Base-by-base conservation (phyloP, 2,888 invertebrate species). In the Epirrita christyi region DNA sequence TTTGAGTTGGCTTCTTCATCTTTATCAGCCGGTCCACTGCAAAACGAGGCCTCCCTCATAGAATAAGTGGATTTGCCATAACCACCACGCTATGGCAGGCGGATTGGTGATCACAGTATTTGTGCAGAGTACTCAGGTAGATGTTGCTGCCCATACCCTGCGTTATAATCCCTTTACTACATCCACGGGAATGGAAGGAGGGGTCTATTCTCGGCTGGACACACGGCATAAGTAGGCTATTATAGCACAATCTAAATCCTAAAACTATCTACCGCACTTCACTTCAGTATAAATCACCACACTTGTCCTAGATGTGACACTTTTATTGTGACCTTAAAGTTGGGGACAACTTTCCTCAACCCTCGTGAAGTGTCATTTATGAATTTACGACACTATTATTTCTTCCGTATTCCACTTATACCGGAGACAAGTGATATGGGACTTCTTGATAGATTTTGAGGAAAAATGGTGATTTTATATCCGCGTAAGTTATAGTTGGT, bases 321-420 rank as follows among this genome's bases (percentile, higher is more conserved):
- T 84, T 85, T 84, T 82, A 85, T 81, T 80, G 81, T 80, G 72
- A 81, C 83, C 84, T 83, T 81, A 77, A 79, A 82, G 83, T 78
- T 85, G 71, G 68, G 70, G 63, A 71, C 79, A 81, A 71, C 80
- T 83, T 67, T 68, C 67, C 71, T 74, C 72, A 60, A 67, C 71
- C 72, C 75, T 75, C 71, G 68, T 68, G 72, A 81, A 80, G 73
- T 82, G 85, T 80, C 80, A 80, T 81, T 80, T 81, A 80, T 76
- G 72, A 85, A 84, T 86, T 85, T 83, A 86, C 77, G 77, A 73
- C 74, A 74, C 76, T 79, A 81, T 80, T 81, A 79, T 78, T 75
- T 75, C 70, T 71, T 68, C 63, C 68, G 64, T 68, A 68, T 73
- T 68, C 67, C 63, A 68, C 48, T 57, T 57, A 41, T 65, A 67